Base-by-base conservation (phyloP, 2,888 invertebrate genomes). In the Chalcosyrphus nemorum region DNA sequence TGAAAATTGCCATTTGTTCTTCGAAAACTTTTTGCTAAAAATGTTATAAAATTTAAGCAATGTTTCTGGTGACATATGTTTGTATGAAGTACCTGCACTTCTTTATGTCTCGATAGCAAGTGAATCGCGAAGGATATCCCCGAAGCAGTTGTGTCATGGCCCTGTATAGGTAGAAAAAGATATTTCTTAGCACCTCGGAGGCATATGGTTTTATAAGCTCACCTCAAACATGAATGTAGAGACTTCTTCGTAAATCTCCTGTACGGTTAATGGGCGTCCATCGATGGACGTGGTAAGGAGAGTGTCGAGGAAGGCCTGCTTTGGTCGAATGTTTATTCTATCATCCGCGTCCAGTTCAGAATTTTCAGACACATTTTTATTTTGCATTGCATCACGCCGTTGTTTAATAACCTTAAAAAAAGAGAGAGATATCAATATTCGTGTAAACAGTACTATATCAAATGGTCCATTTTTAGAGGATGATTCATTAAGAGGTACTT, bases 121-220 rank as follows among this genome's bases (percentile, higher is more conserved):
- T 92, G 92, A 0, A 93, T 88, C 0, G 92, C 88, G 87, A 93
- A 94, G 0, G 91, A 90, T 7, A 94, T 91, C 0, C 93, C 94
- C 0, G 94, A 93, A 0, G 93, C 92, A 0, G 93, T 94, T 0
- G 94, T 94, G 82, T 94, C 93, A 78, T 93, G 93, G 0, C 93
- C 93, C 93, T 93, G 81, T 35, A 88, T 81, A 54, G n/a, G 27
- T 45, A 7, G 21, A 41, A 21, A 15, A 15, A 35, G 7, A 9
- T 24, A 15, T 9, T 15, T 27, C 7, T 24, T 59, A 29, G 13
- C 11, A 13, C 11, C 21, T 50, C 7, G 9, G 4, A n/a, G 11
- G 6, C 11, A 2, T 35, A n/a, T 35, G 6, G 2, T 38, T 17
- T 6, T 2, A 50, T 5, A n/a, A 21, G 54, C n/a, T 63, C 74